Conservation (phyloP, 2,797 vertebrate genomes). For the Aplochiton taeniatus region DNA sequence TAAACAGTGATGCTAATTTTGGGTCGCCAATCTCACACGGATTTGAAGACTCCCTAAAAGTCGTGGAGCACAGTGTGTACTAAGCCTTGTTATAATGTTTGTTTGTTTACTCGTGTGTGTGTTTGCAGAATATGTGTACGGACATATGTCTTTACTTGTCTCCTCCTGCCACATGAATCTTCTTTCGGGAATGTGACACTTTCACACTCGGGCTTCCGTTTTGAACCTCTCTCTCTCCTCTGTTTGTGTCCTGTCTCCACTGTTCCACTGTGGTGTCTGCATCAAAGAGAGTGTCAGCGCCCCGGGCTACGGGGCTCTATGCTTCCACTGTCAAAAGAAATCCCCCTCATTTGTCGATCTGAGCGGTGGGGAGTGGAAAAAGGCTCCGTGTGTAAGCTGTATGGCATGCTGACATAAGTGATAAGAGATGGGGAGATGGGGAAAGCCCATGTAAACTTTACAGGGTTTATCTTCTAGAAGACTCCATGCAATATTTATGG, state of each 20-base stretch:
- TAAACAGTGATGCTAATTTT: too few relatives aligned
- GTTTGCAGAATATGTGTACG: background rate
- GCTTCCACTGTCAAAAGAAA: slow-evolving; percentile 52
- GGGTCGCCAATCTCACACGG: too few relatives aligned
- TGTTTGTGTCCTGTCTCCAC: slow-evolving; percentile 29
- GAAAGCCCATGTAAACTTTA: slow-evolving; percentile 25
- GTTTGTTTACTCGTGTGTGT: slow-evolving; percentile 1
- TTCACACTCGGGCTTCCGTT: slow-evolving; percentile 31
- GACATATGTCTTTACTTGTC: background rate
- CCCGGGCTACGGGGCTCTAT: slow-evolving; percentile 44
- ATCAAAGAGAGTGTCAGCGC: slow-evolving; percentile 48
- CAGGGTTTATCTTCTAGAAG: slow-evolving; percentile 27
- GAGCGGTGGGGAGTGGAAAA: slow-evolving; percentile 29
- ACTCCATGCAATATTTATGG: slow-evolving; percentile 27
- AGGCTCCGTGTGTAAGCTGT: slow-evolving; percentile 13
- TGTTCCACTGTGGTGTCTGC: slow-evolving; percentile 51
- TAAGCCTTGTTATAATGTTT: background rate
- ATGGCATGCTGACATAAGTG: slow-evolving; percentile 38
- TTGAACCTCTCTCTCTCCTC: slow-evolving; percentile 38
- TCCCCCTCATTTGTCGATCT: slow-evolving; percentile 49
- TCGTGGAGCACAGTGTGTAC: too few relatives aligned
- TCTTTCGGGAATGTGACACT: slow-evolving; percentile 3
- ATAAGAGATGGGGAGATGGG: slow-evolving; percentile 18
- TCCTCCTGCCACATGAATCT: background rate
- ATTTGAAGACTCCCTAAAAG: too few relatives aligned